Conservation (phyloP, 2,113 vertebrate species). For the Mohoua ochrocephala region DNA sequence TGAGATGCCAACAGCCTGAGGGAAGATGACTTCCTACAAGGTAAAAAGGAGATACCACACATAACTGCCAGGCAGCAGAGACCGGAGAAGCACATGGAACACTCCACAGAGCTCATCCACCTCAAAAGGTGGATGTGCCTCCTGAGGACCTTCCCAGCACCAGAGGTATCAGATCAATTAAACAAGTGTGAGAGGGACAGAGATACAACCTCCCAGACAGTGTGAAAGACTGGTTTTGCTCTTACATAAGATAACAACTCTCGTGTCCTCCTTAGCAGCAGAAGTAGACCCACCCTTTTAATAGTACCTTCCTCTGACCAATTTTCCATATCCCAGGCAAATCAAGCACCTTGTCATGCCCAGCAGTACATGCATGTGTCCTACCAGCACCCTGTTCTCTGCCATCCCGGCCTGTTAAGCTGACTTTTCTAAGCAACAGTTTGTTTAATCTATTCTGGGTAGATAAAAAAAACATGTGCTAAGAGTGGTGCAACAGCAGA, state of each 20-base stretch:
- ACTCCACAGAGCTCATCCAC: neutral
- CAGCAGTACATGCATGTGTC: rapidly evolving
- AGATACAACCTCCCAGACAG: neutral
- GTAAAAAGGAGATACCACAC: neutral
- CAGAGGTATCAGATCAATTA: neutral
- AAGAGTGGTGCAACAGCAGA: neutral
- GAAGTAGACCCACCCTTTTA: neutral
- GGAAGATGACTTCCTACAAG: rapidly evolving
- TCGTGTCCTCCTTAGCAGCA: neutral
- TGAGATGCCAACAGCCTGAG: neutral
- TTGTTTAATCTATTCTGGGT: neutral
- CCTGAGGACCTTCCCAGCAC: neutral
- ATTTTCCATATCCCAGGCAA: neutral
- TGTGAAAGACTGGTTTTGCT: neutral
- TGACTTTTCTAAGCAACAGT: neutral
- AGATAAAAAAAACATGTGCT: neutral
- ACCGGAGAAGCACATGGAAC: neutral
- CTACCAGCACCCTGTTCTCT: neutral
- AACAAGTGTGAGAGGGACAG: neutral
- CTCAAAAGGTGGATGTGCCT: neutral
- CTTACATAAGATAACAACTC: neutral
- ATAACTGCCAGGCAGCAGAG: neutral
- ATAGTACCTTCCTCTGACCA: neutral
- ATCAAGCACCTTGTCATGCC: neutral
- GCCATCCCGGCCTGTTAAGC: neutral